phyloP scores from a whole-genome alignment of 2,888 invertebrate genomes.

The Entomobrya multifasciata region DNA sequence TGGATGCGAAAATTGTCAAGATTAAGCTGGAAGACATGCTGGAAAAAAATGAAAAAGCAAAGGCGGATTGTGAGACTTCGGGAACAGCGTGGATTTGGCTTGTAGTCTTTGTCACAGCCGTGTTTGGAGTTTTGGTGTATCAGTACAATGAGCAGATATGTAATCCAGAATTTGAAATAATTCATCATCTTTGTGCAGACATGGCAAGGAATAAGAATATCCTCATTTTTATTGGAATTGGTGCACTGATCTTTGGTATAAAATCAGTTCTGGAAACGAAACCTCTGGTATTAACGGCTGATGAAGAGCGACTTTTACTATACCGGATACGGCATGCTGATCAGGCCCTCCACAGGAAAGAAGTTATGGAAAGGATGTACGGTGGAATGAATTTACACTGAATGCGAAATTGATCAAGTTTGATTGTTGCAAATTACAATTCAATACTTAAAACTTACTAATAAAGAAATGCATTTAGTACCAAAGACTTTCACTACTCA shows the following conservation, averaged over 20 bases:
- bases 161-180: neutral
- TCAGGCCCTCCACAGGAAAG: slow-evolving; percentile 41
- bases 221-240: neutral
- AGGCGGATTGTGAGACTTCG: no score
- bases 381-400: neutral
- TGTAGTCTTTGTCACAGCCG: neutral
- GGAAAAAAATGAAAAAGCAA: slow-evolving; percentile 17
- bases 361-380: slow-evolving; percentile 37
- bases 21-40: neutral
- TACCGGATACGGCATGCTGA: slow-evolving; percentile 32
- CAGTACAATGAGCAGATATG: slow-evolving; percentile 16
- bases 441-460: neutral
- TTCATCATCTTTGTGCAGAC: neutral
- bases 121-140: neutral
- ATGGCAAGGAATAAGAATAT: slow-evolving; percentile 6
- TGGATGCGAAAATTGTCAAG: slow-evolving; percentile 3
- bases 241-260: neutral
- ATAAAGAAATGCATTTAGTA: no score
- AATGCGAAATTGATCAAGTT: no score
- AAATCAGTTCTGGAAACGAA: neutral
- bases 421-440: neutral
- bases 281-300: neutral
- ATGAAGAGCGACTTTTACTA: neutral
- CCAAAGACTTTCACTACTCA: no score
- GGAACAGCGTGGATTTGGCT: no score